phyloP scores from a whole-genome alignment of 2,797 vertebrate species.

The Intellagama lesueurii region DNA sequence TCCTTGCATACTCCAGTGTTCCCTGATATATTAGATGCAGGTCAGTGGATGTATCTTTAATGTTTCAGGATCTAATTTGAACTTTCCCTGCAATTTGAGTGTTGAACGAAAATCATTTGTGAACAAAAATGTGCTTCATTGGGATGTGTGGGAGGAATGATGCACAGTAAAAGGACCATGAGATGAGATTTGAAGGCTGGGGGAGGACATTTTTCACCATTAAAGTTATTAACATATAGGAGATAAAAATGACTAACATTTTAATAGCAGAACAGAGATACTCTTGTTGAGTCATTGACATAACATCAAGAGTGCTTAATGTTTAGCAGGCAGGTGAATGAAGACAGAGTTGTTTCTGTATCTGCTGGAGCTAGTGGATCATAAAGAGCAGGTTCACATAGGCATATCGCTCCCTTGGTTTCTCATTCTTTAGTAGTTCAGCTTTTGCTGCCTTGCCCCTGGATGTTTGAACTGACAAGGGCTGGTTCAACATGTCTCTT shows the following conservation, averaged over 20 bases:
- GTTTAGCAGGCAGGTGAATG: slow-evolving; percentile 3
- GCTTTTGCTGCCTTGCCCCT: neutral
- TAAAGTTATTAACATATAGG: slow-evolving; percentile 48
- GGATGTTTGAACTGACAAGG: neutral
- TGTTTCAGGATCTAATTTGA: slow-evolving; percentile 43
- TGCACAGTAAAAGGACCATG: slow-evolving; percentile 9
- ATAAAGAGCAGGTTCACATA: neutral
- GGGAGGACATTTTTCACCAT: slow-evolving; percentile 36
- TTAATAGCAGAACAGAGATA: slow-evolving; percentile 52
- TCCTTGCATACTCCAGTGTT: slow-evolving; percentile 17
- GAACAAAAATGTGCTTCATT: slow-evolving; percentile 40
- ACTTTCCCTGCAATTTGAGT: slow-evolving; percentile 41
- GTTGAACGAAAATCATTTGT: slow-evolving; percentile 17
- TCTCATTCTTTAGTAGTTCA: neutral
- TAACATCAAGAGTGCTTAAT: slow-evolving; percentile 45
- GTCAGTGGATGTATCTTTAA: slow-evolving; percentile 47
- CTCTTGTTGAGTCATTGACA: slow-evolving; percentile 45
- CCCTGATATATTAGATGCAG: slow-evolving; percentile 10
- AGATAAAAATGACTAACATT: slow-evolving; percentile 52
- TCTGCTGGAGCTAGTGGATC: neutral
- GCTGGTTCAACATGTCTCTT: neutral
- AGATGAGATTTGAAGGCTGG: slow-evolving; percentile 43
- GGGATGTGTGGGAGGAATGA: slow-evolving; percentile 43
- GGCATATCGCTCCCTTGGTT: neutral
- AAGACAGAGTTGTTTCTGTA: slow-evolving; percentile 1